Conservation (phyloP, 1,140 invertebrate species). For the Drosophila hydei region DNA sequence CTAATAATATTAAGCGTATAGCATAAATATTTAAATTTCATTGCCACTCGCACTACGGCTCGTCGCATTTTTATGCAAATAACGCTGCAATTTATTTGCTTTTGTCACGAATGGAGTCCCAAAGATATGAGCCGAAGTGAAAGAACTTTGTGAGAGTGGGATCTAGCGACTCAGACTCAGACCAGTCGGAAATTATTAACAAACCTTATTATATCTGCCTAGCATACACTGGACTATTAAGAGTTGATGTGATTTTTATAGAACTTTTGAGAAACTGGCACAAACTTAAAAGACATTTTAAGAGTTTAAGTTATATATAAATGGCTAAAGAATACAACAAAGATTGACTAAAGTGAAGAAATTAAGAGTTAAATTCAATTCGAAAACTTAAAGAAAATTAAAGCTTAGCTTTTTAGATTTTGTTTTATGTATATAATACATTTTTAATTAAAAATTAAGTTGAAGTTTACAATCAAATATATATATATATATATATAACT, state of each 20-base stretch:
- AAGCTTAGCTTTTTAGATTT: too few species aligned
- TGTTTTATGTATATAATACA: too few species aligned
- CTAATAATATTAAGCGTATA: conserved; percentile 82
- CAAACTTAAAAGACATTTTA: background rate
- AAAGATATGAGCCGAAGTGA: conserved; percentile 34
- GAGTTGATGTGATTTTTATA: conserved; percentile 4
- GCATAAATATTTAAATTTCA: conserved; percentile 83
- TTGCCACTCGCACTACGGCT: conserved; percentile 73
- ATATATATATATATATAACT: too few species aligned
- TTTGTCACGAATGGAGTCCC: conserved; percentile 67
- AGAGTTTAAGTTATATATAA: background rate
- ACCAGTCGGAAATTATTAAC: conserved; percentile 70
- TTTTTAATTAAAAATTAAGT: too few species aligned
- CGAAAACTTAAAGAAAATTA: too few species aligned
- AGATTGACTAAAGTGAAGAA: too few species aligned
- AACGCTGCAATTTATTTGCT: conserved; percentile 74
- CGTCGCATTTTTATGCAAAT: conserved; percentile 77
- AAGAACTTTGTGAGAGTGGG: conserved; percentile 18
- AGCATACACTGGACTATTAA: conserved; percentile 38
- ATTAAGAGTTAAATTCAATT: background rate
- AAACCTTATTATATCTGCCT: conserved; percentile 64
- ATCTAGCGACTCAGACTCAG: conserved; percentile 27
- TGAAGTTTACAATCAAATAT: too few species aligned
- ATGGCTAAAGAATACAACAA: background rate
- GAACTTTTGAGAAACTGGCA: background rate